These are phyloP conservation scores for Protonemura montana DNA, from an alignment of 2,888 invertebrate genomes.

Conservation along the genomic window DNA sequence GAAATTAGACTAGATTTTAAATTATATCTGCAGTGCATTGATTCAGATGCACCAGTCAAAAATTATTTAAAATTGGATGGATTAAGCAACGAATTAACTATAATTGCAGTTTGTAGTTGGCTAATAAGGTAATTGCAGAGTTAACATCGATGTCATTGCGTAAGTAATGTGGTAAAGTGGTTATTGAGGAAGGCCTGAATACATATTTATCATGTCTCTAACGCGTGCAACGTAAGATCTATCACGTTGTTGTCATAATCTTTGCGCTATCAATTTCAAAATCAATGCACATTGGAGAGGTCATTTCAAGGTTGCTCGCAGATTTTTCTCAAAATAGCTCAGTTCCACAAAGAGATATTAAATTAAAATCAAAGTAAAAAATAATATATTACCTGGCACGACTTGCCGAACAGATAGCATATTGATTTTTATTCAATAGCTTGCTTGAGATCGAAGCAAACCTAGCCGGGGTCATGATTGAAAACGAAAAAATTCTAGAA, in stretches of 20 bases:
- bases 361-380: background rate
- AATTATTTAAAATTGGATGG: too few species aligned
- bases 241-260: background rate
- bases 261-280: background rate
- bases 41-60: too few species aligned
- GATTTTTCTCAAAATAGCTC: background rate
- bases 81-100: too few species aligned
- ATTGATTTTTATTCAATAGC: constrained; percentile 31
- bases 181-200: background rate
- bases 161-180: background rate
- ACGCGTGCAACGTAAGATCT: background rate
- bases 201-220: background rate
- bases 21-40: too few species aligned
- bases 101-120: too few species aligned
- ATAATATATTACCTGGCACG: constrained; percentile 22
- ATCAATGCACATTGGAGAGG: constrained; percentile 26
- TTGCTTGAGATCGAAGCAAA: constrained; percentile 26
- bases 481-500: background rate
- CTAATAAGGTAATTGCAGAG: too few species aligned
- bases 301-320: constrained; percentile 30
- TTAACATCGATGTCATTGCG: too few species aligned
- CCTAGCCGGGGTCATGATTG: constrained; percentile 32
- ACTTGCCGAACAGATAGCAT: constrained; percentile 34
- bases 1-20: too few species aligned
- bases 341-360: background rate